Evolutionary conservation across 2,888 invertebrate genomes (phyloP), one percentile per base, ranked within the genome.

Genomic region (Gari tellinella): DNA sequence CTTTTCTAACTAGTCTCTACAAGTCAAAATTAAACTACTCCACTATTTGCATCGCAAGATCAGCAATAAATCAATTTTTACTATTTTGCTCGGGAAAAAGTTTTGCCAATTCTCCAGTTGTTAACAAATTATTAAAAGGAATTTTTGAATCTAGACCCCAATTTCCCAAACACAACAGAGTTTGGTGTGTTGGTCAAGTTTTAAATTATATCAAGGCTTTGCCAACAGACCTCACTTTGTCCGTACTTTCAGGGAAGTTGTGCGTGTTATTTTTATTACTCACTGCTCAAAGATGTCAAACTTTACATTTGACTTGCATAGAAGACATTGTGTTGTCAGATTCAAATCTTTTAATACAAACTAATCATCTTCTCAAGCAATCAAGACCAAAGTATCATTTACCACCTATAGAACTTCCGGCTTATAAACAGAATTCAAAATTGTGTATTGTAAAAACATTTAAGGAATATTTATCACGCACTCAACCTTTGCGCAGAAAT

Each of bases 1-100:
- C 17, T 12, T 68, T 68, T 56, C 37, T 68, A 17, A 62, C 55
- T 4, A 12, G 10, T 4, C 14, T 68, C 12, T 68, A 21, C 41
- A 23, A 56, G 19, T 1, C n/a, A 12, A 43, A 57, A 19, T 4
- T 43, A 12, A 14, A 31, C 15, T 62, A 68, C 37, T 49, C 57
- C 56, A 56, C 49, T 1, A 26, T 62, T 8, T 25, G 37, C 10
- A 62, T 57, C 26, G 65, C 65, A 31, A 3, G 65, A 31, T 48
- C 65, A 26, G 65, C 65, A 23, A 14, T 65, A n/a, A 68, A 53
- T 49, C 10, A 37, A 1, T 49, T 68, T 37, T n/a, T 62, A n/a
- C 49, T 15, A n/a, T 49, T 62, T 5, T 68, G 62, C 23, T 14
- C 21, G 4, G 49, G 17, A 8, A 21, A 21, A 15, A 21, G 25